Evolutionary conservation across 2,113 vertebrate genomes (phyloP), one percentile per base, ranked within the genome.

Genomic region (Tympanuchus pallidicinctus): DNA sequence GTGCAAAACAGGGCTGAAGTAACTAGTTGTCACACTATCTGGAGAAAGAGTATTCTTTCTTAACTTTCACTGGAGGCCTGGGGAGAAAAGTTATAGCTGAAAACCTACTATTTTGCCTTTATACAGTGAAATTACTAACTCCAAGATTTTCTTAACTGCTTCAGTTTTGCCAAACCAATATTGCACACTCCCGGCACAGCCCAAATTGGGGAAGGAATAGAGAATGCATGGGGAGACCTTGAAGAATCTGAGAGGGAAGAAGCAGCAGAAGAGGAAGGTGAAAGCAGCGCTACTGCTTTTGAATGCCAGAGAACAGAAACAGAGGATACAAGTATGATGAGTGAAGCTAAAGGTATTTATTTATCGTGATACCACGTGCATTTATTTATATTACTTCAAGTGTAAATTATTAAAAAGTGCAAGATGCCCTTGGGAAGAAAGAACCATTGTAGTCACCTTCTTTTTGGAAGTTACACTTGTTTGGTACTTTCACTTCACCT

Each of bases 141-240:
- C 30, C 10, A 43, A 18, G 16, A 21, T 69, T 97, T 98, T 85
- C 98, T 98, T 98, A 97, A 99, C 97, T 4, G 28, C 27, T 47
- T 47, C 80, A 99, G 99, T 83, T 96, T 98, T 54, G 82, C 98
- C 13, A 98, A 97, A 45, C 98, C 98, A 47, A 92, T 99, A 78
- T 71, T 99, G 34, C 98, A 98, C 25, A 98, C 97, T 65, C 97
- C 98, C 16, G 99, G 99, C 38, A 98, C 99, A 8, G 99, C 98
- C 32, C 99, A 99, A 85, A 98, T 99, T 42, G 99, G 99, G 43
- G 98, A 98, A 66, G 98, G 98, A 27, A 69, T 98, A 84, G 97
- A 98, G 87, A 99, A 98, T 95, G 96, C 98, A 11, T 99, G 99
- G 99, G 99, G 98, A 47, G 96, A 99, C 5, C 97, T 98, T 1